Percentiles rank a stretch among this genome's conserved stretches.
These are phyloP conservation scores for Beris morrisii DNA, from an alignment of 2,888 invertebrate species.

Conservation along the genomic window DNA sequence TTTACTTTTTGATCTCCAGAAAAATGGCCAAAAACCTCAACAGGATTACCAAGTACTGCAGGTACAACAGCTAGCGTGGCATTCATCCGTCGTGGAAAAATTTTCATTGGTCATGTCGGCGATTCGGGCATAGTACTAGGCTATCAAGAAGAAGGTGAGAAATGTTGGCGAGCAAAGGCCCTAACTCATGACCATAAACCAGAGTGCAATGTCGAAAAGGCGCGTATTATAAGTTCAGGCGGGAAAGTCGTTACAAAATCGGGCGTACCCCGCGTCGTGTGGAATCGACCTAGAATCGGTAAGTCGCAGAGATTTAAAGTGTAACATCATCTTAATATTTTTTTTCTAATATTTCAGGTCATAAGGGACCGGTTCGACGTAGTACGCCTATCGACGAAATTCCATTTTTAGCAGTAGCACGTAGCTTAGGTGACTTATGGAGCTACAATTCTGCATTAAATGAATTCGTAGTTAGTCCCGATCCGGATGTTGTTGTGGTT, in stretches of 20 bases:
- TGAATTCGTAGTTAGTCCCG: conserved; percentile 96
- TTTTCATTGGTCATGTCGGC: conserved; percentile 98
- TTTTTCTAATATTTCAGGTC: conserved; percentile 39
- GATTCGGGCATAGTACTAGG: conserved; percentile 94
- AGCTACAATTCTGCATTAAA: conserved; percentile 90
- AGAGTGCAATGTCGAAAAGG: conserved; percentile 80
- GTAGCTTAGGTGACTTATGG: conserved; percentile 96
- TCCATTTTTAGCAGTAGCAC: conserved; percentile 93
- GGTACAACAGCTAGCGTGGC: conserved; percentile 97
- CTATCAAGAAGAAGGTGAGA: conserved; percentile 70
- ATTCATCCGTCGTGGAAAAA: conserved; percentile 89
- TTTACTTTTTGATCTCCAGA: conserved; percentile 59
- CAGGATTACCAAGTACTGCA: conserved; percentile 93
- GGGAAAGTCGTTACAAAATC: conserved; percentile 77
- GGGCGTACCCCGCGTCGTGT: conserved; percentile 94
- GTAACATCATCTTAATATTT: conserved; percentile 7
- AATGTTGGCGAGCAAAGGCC: conserved; percentile 77
- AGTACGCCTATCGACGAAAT: conserved; percentile 92
- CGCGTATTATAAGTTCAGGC: conserved; percentile 78
- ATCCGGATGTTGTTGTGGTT: conserved; percentile 90
- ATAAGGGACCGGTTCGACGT: conserved; percentile 80
- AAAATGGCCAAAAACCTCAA: conserved; percentile 95
- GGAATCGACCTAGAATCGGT: conserved; percentile 88
- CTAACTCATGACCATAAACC: conserved; percentile 95
- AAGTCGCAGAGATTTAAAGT: conserved; percentile 25